Conservation (phyloP, 2,113 vertebrate genomes). For the Scytalopus superciliaris region DNA sequence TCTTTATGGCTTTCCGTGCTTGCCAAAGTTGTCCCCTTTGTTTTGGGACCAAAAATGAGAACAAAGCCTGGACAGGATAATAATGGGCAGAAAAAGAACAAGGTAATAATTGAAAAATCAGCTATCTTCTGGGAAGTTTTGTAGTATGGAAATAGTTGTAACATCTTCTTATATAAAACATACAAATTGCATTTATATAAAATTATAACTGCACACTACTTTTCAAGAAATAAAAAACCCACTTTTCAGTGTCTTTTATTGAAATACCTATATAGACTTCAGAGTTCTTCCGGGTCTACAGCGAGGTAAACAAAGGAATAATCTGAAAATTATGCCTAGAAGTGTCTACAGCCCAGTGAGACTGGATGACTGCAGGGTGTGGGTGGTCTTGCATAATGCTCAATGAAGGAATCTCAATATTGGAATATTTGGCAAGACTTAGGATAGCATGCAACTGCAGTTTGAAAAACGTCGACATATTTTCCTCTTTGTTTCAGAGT, state of each 20-base stretch:
- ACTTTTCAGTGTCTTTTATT: background rate
- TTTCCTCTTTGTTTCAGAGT: background rate
- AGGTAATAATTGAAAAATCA: constrained; percentile 36
- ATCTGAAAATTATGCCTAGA: background rate
- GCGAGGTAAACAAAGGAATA: background rate
- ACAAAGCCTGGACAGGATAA: background rate
- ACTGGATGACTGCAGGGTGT: constrained; percentile 9
- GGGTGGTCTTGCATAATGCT: constrained; percentile 64
- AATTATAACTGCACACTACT: background rate
- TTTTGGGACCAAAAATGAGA: constrained; percentile 1
- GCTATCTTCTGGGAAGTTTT: background rate
- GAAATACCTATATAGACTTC: background rate
- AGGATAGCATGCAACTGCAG: constrained; percentile 17
- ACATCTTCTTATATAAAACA: background rate
- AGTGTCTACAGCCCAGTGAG: background rate
- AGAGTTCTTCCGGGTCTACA: background rate
- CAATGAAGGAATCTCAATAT: constrained; percentile 37
- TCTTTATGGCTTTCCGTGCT: background rate
- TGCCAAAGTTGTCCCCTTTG: constrained; percentile 6
- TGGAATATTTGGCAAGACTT: constrained; percentile 26
- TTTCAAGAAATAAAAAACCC: background rate
- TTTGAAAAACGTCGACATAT: background rate
- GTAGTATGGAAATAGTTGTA: background rate
- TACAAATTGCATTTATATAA: background rate
- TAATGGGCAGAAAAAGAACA: background rate